Conservation (phyloP, 2,113 vertebrate species). For the Chaetodon auriga region DNA sequence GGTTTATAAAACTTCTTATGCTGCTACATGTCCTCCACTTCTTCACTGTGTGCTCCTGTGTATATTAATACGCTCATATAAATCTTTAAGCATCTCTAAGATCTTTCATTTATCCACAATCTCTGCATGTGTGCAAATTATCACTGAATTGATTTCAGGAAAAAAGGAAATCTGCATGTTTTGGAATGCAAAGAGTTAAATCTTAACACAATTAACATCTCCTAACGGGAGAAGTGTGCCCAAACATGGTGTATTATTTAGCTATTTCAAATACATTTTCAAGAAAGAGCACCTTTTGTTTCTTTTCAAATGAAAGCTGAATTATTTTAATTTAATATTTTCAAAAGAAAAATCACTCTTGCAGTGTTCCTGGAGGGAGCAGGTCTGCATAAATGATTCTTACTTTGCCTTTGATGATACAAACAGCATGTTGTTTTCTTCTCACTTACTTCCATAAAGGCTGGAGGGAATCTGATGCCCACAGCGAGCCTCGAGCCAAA, state of each 20-base stretch:
- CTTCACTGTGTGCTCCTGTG: too few species aligned
- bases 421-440: background rate
- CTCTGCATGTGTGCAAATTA: background rate
- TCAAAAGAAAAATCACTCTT: background rate
- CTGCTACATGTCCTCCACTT: too few species aligned
- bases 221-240: background rate
- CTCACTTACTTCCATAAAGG: background rate
- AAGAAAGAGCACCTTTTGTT: background rate
- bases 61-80: background rate
- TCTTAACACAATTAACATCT: background rate
- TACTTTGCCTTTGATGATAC: background rate
- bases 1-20: background rate
- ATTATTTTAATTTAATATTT: background rate
- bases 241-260: background rate
- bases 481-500: conserved; percentile 26
- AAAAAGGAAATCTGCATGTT: background rate
- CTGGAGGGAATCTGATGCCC: conserved; percentile 13
- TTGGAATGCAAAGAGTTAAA: background rate
- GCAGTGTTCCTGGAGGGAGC: background rate
- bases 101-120: background rate
- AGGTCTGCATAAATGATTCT: background rate
- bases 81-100: background rate
- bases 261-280: background rate
- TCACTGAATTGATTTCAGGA: background rate
- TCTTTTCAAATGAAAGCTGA: background rate